These are phyloP conservation scores for Metallyticus violacea DNA, from an alignment of 2,888 invertebrate genomes.

Conservation along the genomic window DNA sequence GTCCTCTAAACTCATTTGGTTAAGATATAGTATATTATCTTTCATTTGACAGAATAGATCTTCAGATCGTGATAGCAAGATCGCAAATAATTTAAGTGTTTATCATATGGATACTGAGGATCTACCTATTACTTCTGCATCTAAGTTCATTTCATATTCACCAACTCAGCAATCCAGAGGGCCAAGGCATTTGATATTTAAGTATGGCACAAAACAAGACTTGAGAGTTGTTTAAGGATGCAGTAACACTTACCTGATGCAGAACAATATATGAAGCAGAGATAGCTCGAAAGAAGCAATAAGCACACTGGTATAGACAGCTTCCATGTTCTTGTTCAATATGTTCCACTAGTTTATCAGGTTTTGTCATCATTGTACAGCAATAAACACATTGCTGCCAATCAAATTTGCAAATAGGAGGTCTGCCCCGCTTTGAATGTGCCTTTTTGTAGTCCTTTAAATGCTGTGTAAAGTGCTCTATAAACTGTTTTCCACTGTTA, in stretches of 20 bases:
- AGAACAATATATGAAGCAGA: slow-evolving; percentile 58
- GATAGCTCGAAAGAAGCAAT: slow-evolving; percentile 66
- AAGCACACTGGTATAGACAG: slow-evolving; percentile 61
- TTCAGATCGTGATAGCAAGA: too few species aligned
- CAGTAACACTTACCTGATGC: slow-evolving; percentile 57
- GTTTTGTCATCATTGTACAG: slow-evolving; percentile 47
- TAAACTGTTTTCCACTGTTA: slow-evolving; percentile 46
- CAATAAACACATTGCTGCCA: slow-evolving; percentile 61
- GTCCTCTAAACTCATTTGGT: too few species aligned
- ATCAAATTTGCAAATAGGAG: slow-evolving; percentile 39
- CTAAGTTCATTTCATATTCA: too few species aligned
- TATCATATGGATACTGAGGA: too few species aligned
- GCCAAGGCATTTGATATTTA: too few species aligned
- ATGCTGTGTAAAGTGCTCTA: slow-evolving; percentile 39
- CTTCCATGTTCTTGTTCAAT: slow-evolving; percentile 59
- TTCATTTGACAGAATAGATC: too few species aligned
- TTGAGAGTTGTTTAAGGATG: too few species aligned
- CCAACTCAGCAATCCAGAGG: too few species aligned
- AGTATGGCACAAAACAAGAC: too few species aligned
- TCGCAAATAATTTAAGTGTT: too few species aligned
- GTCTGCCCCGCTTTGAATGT: slow-evolving; percentile 41
- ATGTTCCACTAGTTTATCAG: slow-evolving; percentile 54
- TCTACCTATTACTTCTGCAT: too few species aligned
- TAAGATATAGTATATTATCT: too few species aligned
- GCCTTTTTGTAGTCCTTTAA: neutral